Conservation (phyloP, 2,888 invertebrate genomes). For the Trypoxylon attenuatum region DNA sequence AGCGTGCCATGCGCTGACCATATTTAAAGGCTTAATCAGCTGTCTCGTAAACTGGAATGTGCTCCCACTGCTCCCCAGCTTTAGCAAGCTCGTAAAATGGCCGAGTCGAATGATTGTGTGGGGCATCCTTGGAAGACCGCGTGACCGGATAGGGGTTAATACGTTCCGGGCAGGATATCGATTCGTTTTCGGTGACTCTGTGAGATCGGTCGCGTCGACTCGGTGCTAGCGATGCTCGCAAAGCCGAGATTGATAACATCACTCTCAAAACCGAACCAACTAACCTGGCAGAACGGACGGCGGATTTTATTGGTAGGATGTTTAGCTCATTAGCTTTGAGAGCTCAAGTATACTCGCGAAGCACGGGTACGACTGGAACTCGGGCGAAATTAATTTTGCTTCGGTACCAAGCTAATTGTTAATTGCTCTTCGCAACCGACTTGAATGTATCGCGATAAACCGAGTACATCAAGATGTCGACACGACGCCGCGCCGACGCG, state of each 20-base stretch:
- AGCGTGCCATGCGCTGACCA: not conserved
- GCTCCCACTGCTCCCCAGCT: constrained; percentile 14
- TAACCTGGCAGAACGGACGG: not conserved
- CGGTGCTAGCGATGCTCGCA: constrained; percentile 6
- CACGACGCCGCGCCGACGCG: not conserved
- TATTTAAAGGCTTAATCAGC: constrained; percentile 34
- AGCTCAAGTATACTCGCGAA: constrained; percentile 25
- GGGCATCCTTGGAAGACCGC: not conserved
- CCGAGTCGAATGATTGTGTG: constrained; percentile 26
- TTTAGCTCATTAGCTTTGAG: constrained; percentile 37
- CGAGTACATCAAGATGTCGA: not conserved
- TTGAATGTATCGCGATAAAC: constrained; percentile 28
- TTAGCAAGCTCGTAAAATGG: constrained; percentile 25
- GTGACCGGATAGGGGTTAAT: not conserved
- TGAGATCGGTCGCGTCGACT: constrained; percentile 16
- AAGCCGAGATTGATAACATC: constrained; percentile 30
- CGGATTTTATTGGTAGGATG: constrained; percentile 24
- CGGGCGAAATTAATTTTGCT: constrained; percentile 42
- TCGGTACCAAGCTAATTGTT: constrained; percentile 40
- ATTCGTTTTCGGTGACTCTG: constrained; percentile 20
- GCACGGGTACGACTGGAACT: not conserved
- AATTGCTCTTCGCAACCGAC: constrained; percentile 35
- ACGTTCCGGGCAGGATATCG: constrained; percentile 9
- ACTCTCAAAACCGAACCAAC: not conserved
- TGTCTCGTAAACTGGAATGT: constrained; percentile 25